Conservation (phyloP, 2,797 vertebrate species). For the Coluber constrictor region DNA sequence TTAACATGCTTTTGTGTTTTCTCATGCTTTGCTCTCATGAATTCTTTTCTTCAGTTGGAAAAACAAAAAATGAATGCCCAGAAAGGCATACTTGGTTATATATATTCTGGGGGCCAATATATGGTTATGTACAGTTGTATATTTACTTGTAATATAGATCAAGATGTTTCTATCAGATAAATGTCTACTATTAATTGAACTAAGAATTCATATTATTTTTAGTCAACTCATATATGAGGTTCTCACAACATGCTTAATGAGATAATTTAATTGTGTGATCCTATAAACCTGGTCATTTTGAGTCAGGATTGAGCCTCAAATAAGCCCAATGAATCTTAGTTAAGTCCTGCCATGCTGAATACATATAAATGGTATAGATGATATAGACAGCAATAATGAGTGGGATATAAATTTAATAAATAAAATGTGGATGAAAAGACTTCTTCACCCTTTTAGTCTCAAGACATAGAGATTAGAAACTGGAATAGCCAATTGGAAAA, state of each 20-base stretch:
- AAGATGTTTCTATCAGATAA: background rate
- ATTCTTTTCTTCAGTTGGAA: conserved; percentile 70
- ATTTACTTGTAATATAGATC: background rate
- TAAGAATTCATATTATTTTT: background rate
- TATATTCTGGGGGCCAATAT: background rate
- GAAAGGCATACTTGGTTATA: conserved; percentile 44
- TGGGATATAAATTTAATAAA: no score
- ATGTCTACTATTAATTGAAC: background rate
- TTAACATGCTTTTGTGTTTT: conserved; percentile 69
- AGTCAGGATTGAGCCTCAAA: background rate
- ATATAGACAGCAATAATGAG: no score
- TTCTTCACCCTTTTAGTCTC: background rate
- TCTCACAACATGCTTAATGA: background rate
- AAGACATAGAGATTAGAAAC: background rate
- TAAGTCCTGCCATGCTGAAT: background rate
- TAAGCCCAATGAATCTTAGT: background rate
- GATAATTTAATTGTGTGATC: background rate
- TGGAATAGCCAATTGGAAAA: background rate
- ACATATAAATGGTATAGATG: no score
- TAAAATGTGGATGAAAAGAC: background rate
- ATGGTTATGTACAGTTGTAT: background rate
- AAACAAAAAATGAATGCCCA: conserved; percentile 62
- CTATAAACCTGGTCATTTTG: background rate
- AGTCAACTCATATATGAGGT: background rate
- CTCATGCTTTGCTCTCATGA: conserved; percentile 69